A percentile compares a stretch with the other conserved stretches of the same genome.
Conservation (phyloP, 2,888 invertebrate species). For the Drosophila subsilvestris region DNA sequence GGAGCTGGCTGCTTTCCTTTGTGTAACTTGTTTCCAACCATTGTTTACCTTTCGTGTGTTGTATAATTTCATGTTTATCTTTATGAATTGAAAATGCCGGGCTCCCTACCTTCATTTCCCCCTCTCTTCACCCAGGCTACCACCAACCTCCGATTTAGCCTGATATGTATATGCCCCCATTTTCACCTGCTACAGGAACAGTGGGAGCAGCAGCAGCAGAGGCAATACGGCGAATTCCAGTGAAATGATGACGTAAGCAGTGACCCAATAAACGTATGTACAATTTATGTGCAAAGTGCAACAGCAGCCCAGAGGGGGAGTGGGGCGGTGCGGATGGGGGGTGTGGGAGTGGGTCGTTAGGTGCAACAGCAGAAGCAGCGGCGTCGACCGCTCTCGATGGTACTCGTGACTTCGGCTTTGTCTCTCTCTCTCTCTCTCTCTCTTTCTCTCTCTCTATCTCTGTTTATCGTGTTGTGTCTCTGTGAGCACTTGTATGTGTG, state of each 20-base stretch:
- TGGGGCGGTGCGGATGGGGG: not conserved
- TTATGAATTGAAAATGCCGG: slow-evolving; percentile 28
- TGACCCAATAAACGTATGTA: slow-evolving; percentile 71
- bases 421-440: slow-evolving; percentile 56
- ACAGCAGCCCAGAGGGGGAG: slow-evolving; percentile 27
- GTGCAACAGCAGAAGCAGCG: slow-evolving; percentile 11
- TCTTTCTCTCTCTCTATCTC: slow-evolving; percentile 33
- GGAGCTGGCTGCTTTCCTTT: not conserved
- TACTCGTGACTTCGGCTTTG: slow-evolving; percentile 80
- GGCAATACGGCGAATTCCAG: slow-evolving; percentile 62
- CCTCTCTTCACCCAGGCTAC: not conserved
- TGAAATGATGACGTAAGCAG: slow-evolving; percentile 77
- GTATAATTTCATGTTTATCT: slow-evolving; percentile 40
- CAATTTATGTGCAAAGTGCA: slow-evolving; percentile 70
- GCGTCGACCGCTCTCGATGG: slow-evolving; percentile 50
- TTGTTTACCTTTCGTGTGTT: slow-evolving; percentile 28
- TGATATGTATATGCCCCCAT: not conserved
- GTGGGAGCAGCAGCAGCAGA: not conserved
- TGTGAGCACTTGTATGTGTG: slow-evolving; percentile 29
- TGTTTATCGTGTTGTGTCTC: slow-evolving; percentile 41
- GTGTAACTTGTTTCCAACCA: not conserved
- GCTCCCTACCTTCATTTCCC: not conserved
- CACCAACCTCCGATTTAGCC: not conserved
- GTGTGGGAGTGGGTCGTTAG: slow-evolving; percentile 14
- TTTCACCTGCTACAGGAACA: slow-evolving; percentile 51